phyloP scores from a whole-genome alignment of 2,888 invertebrate genomes.

The Philopedon plagiatum region DNA sequence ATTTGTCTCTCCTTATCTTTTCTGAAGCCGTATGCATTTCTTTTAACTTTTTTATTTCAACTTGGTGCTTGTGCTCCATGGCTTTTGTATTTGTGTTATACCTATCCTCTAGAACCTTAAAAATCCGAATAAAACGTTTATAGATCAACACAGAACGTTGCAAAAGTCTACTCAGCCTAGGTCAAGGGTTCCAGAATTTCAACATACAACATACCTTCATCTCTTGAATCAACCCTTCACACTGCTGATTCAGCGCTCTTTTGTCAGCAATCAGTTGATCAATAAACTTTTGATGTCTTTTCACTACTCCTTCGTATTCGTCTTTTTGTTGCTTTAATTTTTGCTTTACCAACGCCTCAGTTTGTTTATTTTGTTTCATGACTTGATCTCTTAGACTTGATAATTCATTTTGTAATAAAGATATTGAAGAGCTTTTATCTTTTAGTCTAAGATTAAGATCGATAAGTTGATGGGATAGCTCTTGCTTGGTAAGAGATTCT shows the following conservation, averaged over 20 bases:
- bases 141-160: too few relatives aligned
- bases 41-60: conserved; percentile 82
- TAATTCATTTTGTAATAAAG: conserved; percentile 74
- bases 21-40: conserved; percentile 85
- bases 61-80: conserved; percentile 81
- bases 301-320: conserved; percentile 81
- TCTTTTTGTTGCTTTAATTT: conserved; percentile 75
- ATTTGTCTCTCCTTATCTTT: conserved; percentile 81
- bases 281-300: conserved; percentile 86
- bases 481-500: conserved; percentile 72
- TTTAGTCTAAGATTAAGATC: conserved; percentile 75
- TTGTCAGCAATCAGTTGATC: conserved; percentile 88
- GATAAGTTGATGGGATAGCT: conserved; percentile 75
- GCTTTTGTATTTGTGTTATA: conserved; percentile 78
- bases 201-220: too few relatives aligned
- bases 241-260: conserved; percentile 81
- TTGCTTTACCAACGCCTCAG: conserved; percentile 66
- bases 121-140: too few relatives aligned
- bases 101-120: conserved; percentile 74
- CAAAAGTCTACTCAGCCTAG: too few relatives aligned
- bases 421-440: conserved; percentile 74
- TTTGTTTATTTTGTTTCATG: conserved; percentile 65
- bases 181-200: too few relatives aligned
- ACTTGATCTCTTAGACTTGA: conserved; percentile 72
- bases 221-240: conserved; percentile 78